Base-by-base conservation (phyloP, 2,797 vertebrate species). In the Pipistrellus nathusii region DNA sequence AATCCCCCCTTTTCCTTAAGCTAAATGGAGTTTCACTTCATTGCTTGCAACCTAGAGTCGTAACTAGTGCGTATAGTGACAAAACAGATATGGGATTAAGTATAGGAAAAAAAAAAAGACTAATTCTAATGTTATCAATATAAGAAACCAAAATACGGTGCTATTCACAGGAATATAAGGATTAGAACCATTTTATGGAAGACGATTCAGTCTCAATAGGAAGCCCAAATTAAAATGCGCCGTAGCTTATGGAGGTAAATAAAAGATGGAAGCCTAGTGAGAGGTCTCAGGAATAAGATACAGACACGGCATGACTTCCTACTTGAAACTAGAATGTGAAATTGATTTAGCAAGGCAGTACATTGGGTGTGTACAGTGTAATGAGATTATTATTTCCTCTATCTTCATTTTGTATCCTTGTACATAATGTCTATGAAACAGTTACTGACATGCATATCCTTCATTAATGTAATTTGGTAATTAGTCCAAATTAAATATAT, bases 401-500 rank as follows among this genome's bases (percentile, higher is more conserved):
- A 17, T 48, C 85, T 96, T 91, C 59, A 85, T 81, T 85, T 93
- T 88, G 30, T 38, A 44, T 57, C 62, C 27, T 87, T 83, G 7
- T 73, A 38, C 5, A 59, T 77, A 85, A 32, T 11, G 8, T 77
- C 23, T 57, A 21, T 59, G n/a, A 76, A 88, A 77, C 89, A 77
- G 7, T 48, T 82, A 30, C 46, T 55, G 84, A 80, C 51, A 51
- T 48, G 78, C 12, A 77, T 44, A 41, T 18, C 46, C 44, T 88
- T 95, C 53, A 68, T 72, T 85, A 85, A 48, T 38, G 13, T 90
- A 55, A 87, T 77, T 51, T 89, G 62, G 27, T 85, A 64, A 57
- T 85, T 59, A 76, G 53, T 96, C 89, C 62, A 91, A 84, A 82
- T 76, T 85, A 64, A 46, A 32, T 32, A 14, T 46, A 83, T 81